phyloP scores from a whole-genome alignment of 2,888 invertebrate genomes.

The Cheilosia vulpina region DNA sequence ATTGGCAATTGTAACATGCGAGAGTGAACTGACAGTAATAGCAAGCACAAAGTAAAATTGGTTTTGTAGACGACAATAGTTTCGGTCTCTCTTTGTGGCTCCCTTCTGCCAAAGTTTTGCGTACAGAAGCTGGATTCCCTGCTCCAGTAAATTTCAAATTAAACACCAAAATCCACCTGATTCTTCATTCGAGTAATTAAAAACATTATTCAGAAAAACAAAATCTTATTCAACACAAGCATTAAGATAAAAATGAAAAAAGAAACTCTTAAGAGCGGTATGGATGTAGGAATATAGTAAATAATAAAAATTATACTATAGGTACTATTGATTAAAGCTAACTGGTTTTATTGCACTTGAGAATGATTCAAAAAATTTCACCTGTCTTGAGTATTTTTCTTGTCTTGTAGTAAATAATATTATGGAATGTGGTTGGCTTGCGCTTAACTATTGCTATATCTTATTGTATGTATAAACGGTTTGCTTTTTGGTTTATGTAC shows the following conservation, averaged over 20 bases:
- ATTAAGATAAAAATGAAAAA: constrained; percentile 21
- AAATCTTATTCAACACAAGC: constrained; percentile 19
- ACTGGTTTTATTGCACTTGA: constrained; percentile 73
- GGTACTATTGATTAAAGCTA: constrained; percentile 75
- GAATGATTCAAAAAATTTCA: constrained; percentile 58
- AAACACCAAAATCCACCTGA: neutral
- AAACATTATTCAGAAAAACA: neutral
- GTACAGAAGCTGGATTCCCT: no score
- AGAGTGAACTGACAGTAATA: no score
- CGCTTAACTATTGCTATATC: constrained; percentile 68
- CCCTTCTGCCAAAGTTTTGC: no score
- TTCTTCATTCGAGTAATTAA: constrained; percentile 20
- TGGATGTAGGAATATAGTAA: constrained; percentile 38
- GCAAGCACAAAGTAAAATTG: no score
- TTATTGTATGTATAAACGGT: constrained; percentile 26
- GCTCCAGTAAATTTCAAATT: neutral
- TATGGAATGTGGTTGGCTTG: constrained; percentile 67
- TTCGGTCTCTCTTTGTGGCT: no score
- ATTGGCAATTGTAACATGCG: no score
- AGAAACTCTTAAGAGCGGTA: constrained; percentile 56
- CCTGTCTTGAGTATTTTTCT: constrained; percentile 51
- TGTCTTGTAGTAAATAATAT: constrained; percentile 52
- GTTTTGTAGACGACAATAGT: no score
- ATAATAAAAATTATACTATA: constrained; percentile 56
- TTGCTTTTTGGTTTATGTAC: constrained; percentile 57